Conservation (phyloP, 2,113 vertebrate species). For the Columba janthina region DNA sequence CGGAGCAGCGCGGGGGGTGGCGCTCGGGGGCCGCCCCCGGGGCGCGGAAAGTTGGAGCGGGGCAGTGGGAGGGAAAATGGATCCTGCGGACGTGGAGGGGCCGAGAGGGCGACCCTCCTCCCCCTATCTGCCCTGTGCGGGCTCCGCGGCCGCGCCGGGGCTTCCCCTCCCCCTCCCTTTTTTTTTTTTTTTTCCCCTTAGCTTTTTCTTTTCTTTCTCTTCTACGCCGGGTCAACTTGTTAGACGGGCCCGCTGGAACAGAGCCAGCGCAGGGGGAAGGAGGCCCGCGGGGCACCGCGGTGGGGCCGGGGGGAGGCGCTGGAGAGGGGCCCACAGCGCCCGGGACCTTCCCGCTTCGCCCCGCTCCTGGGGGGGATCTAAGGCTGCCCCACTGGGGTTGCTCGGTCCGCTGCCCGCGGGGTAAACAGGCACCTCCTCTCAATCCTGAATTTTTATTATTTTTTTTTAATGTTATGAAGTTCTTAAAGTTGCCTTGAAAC, state of each 20-base stretch:
- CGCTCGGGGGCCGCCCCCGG: neutral
- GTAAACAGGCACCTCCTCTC: no score
- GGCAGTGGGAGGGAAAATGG: neutral
- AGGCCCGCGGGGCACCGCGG: neutral
- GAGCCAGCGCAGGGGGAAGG: neutral
- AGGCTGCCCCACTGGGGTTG: neutral
- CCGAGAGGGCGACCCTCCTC: neutral
- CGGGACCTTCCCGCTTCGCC: neutral
- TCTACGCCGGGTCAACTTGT: neutral
- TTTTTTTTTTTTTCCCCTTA: no score
- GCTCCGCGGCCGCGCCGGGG: neutral
- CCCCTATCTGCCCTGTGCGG: no score
- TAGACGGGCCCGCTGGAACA: neutral
- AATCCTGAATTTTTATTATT: no score
- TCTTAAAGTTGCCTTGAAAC: neutral
- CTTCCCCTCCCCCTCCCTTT: neutral
- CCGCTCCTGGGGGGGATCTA: rapidly evolving
- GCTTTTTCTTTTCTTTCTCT: neutral
- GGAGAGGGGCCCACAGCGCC: neutral
- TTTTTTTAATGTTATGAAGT: neutral
- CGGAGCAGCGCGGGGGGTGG: neutral
- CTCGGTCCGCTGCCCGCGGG: neutral
- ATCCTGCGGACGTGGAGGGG: neutral
- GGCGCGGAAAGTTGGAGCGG: neutral
- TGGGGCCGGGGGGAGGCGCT: no score